Evolutionary conservation across 2,797 vertebrate species (phyloP), one percentile per base, ranked within the genome.

Genomic region (Acanthiza pusilla): DNA sequence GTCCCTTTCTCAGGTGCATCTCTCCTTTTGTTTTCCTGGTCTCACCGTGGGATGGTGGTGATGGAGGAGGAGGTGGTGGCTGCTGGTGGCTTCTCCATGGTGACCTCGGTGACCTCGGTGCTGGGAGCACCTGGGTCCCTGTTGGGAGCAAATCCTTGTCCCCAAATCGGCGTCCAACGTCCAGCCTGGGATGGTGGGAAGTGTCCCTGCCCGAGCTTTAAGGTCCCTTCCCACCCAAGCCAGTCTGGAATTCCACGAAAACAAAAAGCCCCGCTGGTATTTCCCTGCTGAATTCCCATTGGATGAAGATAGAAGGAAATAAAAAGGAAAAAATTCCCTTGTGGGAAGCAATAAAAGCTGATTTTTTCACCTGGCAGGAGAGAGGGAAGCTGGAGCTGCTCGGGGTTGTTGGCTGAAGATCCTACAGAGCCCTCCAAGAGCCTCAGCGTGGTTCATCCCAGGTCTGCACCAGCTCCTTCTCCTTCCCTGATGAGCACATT

Each of bases 351-450:
- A 68, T 80, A 72, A 93, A 94, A 91, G 65, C 51, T 84, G 81
- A 91, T 93, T 91, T 76, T 89, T 86, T 73, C 85, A 91, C 92
- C 90, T 93, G 94, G 65, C 84, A 76, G 73, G 62, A 63, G 43
- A 42, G 72, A 88, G 80, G 12, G 38, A 38, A 38, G 30, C 74
- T 57, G 83, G 66, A 88, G 75, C 75, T 65, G 86, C 81, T 86
- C 3, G 1, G 68, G 54, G 50, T 65, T 83, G 50, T 72, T 65
- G 73, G 81, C 92, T 75, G 68, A 58, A 75, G 43, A 76, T 73
- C n/a, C 70, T 30, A 11, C 45, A 23, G 42, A 86, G 19, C 30
- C 65, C 80, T 92, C 67, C 80, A 48, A 45, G 25, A 67, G 19
- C 18, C n/a, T 63, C 67, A 2, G 40, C 0, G 1, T 57, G 71